A percentile compares a stretch with the other conserved stretches of the same genome.
These are phyloP conservation scores for Halcyon leucocephala DNA, from an alignment of 2,797 vertebrate genomes.

Conservation along the genomic window DNA sequence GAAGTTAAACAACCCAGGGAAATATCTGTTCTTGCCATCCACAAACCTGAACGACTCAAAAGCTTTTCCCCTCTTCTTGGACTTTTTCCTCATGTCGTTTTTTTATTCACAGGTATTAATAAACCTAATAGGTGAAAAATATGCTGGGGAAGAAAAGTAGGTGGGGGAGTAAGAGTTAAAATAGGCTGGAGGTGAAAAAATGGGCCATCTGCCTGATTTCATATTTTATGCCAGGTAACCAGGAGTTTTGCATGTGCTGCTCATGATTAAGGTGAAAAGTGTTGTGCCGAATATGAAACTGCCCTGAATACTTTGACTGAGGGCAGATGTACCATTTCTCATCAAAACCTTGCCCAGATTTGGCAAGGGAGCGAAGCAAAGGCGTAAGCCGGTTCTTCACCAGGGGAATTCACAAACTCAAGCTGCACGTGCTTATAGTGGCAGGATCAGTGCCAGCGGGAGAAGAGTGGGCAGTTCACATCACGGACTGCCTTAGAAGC, in stretches of 20 bases:
- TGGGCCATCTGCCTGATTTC: not conserved
- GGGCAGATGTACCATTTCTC: not conserved
- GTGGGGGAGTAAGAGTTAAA: not conserved
- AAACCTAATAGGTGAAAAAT: not conserved
- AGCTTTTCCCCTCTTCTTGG: not conserved
- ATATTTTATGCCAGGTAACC: not conserved
- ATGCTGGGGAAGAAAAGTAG: not conserved
- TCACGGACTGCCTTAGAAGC: accelerated
- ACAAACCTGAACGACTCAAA: not conserved
- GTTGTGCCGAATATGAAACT: not conserved
- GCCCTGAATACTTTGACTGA: not conserved
- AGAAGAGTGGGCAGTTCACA: not conserved
- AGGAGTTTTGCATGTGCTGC: not conserved
- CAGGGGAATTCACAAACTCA: not conserved
- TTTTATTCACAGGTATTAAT: not conserved
- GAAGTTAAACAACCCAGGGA: not conserved
- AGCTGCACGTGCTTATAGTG: accelerated
- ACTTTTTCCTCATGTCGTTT: not conserved
- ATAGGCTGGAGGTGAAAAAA: not conserved
- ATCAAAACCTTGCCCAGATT: not conserved
- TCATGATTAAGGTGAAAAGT: not conserved
- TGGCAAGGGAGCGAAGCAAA: not conserved
- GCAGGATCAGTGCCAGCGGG: accelerated
- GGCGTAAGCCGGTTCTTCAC: not conserved
- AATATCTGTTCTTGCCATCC: not conserved